Evolutionary conservation across 1,140 invertebrate genomes (phyloP).

Genomic region (Thaumatotibia leucotreta): DNA sequence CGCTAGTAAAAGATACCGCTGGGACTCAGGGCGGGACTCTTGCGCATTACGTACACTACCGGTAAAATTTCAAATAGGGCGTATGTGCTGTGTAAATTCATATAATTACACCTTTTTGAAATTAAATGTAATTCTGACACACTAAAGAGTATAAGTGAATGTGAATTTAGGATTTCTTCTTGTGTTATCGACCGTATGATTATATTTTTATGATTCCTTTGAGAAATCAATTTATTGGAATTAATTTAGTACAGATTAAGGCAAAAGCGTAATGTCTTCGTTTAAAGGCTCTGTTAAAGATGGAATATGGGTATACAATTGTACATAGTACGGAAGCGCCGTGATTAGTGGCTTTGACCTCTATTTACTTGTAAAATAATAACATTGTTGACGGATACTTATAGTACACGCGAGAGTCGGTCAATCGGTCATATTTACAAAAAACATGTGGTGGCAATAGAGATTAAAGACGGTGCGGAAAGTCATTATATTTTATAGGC

Average conservation of each 20-base stretch:
- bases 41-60: not conserved
- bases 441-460: no score
- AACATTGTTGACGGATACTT: no score
- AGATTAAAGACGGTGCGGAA: no score
- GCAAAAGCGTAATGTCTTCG: not conserved
- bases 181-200: slow-evolving; percentile 8
- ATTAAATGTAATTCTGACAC: not conserved
- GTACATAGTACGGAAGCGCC: no score
- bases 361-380: no score
- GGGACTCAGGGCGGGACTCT: slow-evolving; percentile 22
- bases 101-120: not conserved
- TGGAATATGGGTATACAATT: no score
- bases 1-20: slow-evolving; percentile 33
- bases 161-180: not conserved
- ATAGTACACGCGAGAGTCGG: no score
- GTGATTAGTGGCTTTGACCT: no score
- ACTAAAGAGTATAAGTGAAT: slow-evolving; percentile 7
- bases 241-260: not conserved
- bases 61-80: not conserved
- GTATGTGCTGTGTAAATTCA: not conserved
- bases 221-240: not conserved
- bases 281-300: no score
- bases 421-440: no score
- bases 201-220: slow-evolving; percentile 4
- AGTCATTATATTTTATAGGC: no score